Percentiles rank a stretch among this genome's conserved stretches.
These are phyloP conservation scores for Drosophila rubida DNA, from an alignment of 2,888 invertebrate species.

Conservation along the genomic window DNA sequence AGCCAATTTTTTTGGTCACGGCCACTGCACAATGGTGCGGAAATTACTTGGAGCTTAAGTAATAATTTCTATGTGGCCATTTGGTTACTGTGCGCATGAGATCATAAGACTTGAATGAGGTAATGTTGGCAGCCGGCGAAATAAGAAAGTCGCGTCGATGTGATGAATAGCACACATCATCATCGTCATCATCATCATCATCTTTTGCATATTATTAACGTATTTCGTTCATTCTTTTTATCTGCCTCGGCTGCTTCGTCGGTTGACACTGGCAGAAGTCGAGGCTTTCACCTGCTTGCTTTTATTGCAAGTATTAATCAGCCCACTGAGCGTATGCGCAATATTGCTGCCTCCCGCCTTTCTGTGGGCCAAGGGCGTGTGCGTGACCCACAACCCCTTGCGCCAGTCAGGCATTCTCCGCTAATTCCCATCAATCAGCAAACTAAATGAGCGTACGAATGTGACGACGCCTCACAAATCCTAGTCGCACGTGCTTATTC, in stretches of 20 bases:
- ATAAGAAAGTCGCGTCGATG: constrained; percentile 4
- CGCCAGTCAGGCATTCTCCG: not conserved
- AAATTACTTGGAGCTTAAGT: constrained; percentile 35
- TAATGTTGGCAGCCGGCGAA: constrained; percentile 8
- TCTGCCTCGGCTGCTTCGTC: not conserved
- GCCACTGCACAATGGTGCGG: constrained; percentile 34
- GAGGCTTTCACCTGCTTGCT: constrained; percentile 17
- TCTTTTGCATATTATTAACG: constrained; percentile 9
- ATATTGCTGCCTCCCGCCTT: constrained; percentile 19
- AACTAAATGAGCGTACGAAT: constrained; percentile 59
- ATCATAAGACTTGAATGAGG: constrained; percentile 52
- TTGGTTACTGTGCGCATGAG: constrained; percentile 42
- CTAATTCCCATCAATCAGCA: constrained; percentile 59
- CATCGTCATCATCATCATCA: no score
- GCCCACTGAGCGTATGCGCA: constrained; percentile 39
- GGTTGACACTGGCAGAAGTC: not conserved
- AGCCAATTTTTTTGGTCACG: constrained; percentile 43
- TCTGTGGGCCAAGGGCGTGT: constrained; percentile 32
- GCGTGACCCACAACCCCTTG: constrained; percentile 12
- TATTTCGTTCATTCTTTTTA: not conserved
- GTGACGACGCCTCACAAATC: constrained; percentile 64
- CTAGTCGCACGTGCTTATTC: constrained; percentile 64
- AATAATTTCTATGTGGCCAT: constrained; percentile 15
- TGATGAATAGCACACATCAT: constrained; percentile 14
- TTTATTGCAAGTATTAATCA: constrained; percentile 19